Evolutionary conservation across 2,888 invertebrate genomes (phyloP).

Genomic region (Diogma glabrata): DNA sequence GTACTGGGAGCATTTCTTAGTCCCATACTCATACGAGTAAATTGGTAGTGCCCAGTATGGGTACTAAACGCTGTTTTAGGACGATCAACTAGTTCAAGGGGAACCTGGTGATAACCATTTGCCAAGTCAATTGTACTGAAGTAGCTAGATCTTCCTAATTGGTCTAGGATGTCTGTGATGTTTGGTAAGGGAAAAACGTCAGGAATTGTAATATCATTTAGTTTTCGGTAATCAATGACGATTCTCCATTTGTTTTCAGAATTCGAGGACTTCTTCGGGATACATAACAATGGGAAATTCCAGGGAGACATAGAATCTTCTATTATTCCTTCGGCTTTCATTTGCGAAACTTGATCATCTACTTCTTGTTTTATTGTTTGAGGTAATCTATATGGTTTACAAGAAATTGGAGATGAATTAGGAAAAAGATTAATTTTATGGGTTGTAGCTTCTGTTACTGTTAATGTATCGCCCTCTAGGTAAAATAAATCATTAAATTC

Average conservation of each 20-base stretch:
- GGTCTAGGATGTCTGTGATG: constrained; percentile 21
- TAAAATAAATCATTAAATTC: constrained; percentile 1
- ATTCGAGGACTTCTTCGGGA: not conserved
- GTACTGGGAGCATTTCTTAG: not conserved
- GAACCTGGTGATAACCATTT: constrained; percentile 10
- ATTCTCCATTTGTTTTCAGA: not conserved
- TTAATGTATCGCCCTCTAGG: not conserved
- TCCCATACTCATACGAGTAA: not conserved
- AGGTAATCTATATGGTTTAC: not conserved
- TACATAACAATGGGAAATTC: not conserved
- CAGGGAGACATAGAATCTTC: not conserved
- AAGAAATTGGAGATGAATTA: not conserved
- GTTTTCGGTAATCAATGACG: constrained; percentile 8
- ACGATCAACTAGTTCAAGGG: constrained; percentile 10
- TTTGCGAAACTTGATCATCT: not conserved
- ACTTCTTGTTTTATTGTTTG: not conserved
- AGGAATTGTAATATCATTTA: constrained; percentile 19
- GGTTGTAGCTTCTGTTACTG: not conserved
- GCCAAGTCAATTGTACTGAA: not conserved
- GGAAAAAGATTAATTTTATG: not conserved
- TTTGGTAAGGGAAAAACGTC: constrained; percentile 20
- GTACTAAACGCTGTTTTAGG: constrained; percentile 19
- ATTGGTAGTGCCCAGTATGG: constrained; percentile 15
- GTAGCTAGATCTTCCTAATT: not conserved
- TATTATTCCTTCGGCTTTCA: not conserved